Conservation (phyloP, 2,113 vertebrate genomes). For the Cryptomyrus ogoouensis region DNA sequence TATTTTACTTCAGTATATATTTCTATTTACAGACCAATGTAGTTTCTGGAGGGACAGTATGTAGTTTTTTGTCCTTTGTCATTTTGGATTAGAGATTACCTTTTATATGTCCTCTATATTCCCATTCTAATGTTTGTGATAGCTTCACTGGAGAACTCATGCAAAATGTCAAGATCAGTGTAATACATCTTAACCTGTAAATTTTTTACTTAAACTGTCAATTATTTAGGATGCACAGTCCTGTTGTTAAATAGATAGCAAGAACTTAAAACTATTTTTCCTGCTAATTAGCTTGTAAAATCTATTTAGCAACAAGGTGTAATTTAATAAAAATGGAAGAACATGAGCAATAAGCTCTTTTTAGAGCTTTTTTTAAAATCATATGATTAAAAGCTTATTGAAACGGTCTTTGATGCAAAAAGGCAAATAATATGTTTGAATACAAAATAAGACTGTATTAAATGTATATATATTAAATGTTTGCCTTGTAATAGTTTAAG, state of each 20-base stretch:
- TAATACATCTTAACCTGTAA: not conserved
- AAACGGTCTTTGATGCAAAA: not conserved
- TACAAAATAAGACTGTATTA: not conserved
- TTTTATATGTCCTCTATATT: not conserved
- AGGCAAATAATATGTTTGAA: not conserved
- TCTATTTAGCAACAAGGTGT: not conserved
- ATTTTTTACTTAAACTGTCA: not conserved
- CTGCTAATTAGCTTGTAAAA: not conserved
- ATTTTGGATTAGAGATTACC: not conserved
- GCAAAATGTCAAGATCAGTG: not conserved
- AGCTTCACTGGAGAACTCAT: not conserved
- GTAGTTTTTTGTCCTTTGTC: not conserved
- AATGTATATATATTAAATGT: not conserved
- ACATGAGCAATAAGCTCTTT: not conserved
- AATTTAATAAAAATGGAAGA: not conserved
- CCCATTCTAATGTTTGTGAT: not conserved
- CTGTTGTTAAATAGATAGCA: not conserved
- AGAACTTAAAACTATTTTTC: not conserved
- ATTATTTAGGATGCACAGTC: not conserved
- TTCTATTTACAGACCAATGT: not conserved
- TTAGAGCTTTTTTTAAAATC: not conserved
- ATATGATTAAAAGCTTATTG: not conserved
- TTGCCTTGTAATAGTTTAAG: not conserved
- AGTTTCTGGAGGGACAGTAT: not conserved
- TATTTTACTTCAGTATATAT: not conserved